These are phyloP conservation scores for Acrobasis consociella DNA, from an alignment of 2,888 invertebrate species.

Conservation along the genomic window DNA sequence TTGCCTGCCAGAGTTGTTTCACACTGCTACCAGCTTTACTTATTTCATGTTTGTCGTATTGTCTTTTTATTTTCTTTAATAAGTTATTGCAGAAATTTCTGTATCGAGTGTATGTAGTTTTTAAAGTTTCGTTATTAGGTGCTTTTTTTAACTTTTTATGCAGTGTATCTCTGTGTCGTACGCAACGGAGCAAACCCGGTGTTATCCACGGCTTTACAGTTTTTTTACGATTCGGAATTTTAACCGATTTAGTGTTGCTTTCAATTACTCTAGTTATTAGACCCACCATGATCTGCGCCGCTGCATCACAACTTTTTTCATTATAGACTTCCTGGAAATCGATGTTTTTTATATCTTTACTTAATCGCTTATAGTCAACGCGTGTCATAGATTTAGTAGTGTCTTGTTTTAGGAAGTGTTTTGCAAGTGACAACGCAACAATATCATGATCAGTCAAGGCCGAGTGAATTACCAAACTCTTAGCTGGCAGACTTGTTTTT, in stretches of 20 bases:
- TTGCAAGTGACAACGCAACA: not conserved
- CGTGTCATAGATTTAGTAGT: no score
- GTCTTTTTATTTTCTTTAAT: slow-evolving; percentile 28
- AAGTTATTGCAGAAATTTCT: slow-evolving; percentile 27
- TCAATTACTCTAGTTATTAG: not conserved
- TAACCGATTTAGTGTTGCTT: not conserved
- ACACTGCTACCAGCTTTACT: not conserved
- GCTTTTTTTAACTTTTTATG: slow-evolving; percentile 15
- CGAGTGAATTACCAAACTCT: not conserved
- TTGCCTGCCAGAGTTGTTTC: not conserved
- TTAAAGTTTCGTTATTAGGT: slow-evolving; percentile 11
- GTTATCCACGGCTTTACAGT: slow-evolving; percentile 19
- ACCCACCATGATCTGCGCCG: not conserved
- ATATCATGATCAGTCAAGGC: slow-evolving; percentile 1
- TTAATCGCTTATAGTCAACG: no score
- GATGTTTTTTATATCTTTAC: no score
- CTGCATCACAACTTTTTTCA: no score
- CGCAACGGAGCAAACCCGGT: slow-evolving; percentile 21
- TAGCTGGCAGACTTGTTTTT: not conserved
- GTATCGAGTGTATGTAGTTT: slow-evolving; percentile 24
- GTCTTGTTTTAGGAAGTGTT: no score
- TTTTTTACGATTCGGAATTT: not conserved
- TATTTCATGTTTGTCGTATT: slow-evolving; percentile 22
- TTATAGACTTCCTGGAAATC: no score
- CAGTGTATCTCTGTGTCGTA: slow-evolving; percentile 22